phyloP scores from a whole-genome alignment of 2,888 invertebrate genomes.

The Acheta domesticus region DNA sequence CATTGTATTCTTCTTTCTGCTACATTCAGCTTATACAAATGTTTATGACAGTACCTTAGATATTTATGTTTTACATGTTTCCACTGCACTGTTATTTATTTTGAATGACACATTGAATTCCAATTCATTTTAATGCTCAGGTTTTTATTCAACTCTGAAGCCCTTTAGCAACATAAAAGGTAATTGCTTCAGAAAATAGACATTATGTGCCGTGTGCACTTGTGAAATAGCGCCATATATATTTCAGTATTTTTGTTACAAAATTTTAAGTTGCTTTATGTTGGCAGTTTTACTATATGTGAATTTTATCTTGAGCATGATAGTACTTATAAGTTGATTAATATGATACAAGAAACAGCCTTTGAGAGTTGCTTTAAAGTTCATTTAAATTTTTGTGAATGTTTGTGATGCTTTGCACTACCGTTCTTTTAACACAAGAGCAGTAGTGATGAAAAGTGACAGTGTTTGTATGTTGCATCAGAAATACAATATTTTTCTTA shows the following conservation, averaged over 20 bases:
- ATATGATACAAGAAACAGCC: constrained; percentile 22
- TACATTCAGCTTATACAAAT: neutral
- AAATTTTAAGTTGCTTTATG: neutral
- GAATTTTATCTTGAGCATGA: constrained; percentile 31
- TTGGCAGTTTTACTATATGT: neutral
- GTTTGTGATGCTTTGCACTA: constrained; percentile 37
- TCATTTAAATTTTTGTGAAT: neutral
- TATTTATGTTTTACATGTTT: too few species aligned
- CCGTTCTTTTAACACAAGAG: constrained; percentile 49
- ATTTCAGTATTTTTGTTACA: neutral
- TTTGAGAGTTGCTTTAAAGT: constrained; percentile 37
- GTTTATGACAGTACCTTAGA: neutral
- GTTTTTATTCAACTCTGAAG: constrained; percentile 33
- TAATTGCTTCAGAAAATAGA: constrained; percentile 23
- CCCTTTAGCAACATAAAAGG: constrained; percentile 35
- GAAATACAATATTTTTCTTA: too few species aligned
- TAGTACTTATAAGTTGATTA: constrained; percentile 20
- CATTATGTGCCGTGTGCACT: constrained; percentile 12
- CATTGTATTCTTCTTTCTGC: neutral
- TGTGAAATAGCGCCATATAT: neutral
- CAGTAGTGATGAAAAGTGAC: too few species aligned
- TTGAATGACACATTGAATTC: neutral
- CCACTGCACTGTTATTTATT: too few species aligned
- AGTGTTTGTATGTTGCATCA: too few species aligned
- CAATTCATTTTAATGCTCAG: constrained; percentile 31